Evolutionary conservation across 92 coral and sea anemone species (phyloP).

Genomic region (Porites divaricata): DNA sequence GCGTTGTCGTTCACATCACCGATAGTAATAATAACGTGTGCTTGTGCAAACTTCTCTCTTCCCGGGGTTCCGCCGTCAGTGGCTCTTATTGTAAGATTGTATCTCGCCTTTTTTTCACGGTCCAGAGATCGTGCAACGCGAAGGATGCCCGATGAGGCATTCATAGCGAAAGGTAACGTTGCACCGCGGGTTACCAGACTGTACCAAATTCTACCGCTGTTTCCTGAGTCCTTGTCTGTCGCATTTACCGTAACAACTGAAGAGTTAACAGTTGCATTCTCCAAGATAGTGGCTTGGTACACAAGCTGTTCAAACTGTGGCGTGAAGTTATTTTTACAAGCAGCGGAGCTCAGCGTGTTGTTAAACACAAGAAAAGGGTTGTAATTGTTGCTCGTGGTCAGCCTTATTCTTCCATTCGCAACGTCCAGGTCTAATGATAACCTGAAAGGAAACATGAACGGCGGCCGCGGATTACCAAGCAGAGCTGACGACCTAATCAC

Average conservation of each 20-base stretch:
- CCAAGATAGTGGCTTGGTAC: conserved; percentile 38
- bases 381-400: conserved; percentile 32
- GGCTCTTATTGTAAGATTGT: conserved; percentile 56
- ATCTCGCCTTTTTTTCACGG: conserved; percentile 44
- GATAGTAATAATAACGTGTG: conserved; percentile 28
- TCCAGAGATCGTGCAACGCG: conserved; percentile 30
- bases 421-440: conserved; percentile 30
- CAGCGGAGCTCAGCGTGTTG: conserved; percentile 53
- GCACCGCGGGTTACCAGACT: conserved; percentile 16
- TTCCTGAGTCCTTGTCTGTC: conserved; percentile 57
- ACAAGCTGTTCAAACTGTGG: conserved; percentile 45
- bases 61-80: conserved; percentile 66
- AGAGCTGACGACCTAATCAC: conserved; percentile 38
- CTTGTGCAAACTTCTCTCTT: conserved; percentile 38
- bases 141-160: conserved; percentile 45
- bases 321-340: conserved; percentile 50
- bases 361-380: conserved; percentile 47
- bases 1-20: conserved; percentile 58
- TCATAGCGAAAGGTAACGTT: conserved; percentile 43
- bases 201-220: conserved; percentile 55
- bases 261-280: conserved; percentile 53
- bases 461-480: conserved; percentile 58
- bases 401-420: conserved; percentile 1
- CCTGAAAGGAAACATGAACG: conserved; percentile 34
- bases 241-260: conserved; percentile 53